Conservation (phyloP, 2,113 vertebrate species). For the Petrocephalus zakoni region DNA sequence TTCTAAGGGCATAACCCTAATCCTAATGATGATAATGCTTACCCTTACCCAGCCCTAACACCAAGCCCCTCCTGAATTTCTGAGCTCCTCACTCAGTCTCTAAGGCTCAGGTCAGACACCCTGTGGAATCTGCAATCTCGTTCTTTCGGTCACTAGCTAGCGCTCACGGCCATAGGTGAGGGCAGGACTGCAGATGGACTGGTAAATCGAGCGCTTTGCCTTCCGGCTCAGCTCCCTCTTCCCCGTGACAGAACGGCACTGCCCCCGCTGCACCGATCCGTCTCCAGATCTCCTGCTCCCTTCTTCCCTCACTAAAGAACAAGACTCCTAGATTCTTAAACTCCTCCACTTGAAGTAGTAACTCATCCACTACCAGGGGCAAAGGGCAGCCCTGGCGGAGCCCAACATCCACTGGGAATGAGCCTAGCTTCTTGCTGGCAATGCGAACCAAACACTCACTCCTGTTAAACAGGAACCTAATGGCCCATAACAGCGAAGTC, state of each 20-base stretch:
- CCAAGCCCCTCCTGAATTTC: background rate
- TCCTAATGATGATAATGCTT: background rate
- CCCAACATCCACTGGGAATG: background rate
- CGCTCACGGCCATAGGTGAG: background rate
- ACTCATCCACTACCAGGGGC: background rate
- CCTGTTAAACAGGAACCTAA: background rate
- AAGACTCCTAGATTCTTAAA: background rate
- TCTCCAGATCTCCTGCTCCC: background rate
- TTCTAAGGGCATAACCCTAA: background rate
- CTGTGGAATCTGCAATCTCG: background rate
- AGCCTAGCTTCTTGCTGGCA: background rate
- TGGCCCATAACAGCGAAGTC: background rate
- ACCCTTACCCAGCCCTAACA: background rate
- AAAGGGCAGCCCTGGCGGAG: background rate
- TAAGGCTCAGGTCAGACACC: background rate
- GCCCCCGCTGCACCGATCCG: background rate
- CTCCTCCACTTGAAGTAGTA: background rate
- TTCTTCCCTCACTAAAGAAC: background rate
- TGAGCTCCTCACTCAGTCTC: background rate
- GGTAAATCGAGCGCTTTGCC: background rate
- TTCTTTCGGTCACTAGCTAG: background rate
- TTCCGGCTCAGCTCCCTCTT: background rate
- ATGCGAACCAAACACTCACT: background rate
- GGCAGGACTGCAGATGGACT: background rate
- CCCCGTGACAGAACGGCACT: background rate